phyloP scores from a whole-genome alignment of 2,113 vertebrate species.

The Corythornis madagascariensis region DNA sequence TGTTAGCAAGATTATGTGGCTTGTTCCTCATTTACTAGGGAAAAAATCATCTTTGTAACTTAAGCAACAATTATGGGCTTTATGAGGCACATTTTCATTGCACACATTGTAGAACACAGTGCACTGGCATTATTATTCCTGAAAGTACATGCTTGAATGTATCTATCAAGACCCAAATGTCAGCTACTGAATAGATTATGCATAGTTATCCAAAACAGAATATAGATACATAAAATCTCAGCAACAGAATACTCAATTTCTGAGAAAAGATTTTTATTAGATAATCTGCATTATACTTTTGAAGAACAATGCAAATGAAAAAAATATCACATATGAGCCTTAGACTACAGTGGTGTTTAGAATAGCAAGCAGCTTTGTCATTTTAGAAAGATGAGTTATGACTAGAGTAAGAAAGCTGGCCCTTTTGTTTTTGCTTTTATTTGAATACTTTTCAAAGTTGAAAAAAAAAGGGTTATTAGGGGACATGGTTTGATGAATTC shows the following conservation, averaged over 20 bases:
- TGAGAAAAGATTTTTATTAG: slow-evolving; percentile 59
- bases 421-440: slow-evolving; percentile 2
- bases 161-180: slow-evolving; percentile 70
- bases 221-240: slow-evolving; percentile 59
- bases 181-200: slow-evolving; percentile 65
- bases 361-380: slow-evolving; percentile 12
- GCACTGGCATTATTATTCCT: slow-evolving; percentile 52
- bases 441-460: not conserved
- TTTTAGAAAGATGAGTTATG: slow-evolving; percentile 1
- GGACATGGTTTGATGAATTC: not conserved
- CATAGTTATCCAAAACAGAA: slow-evolving; percentile 62
- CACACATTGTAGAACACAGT: slow-evolving; percentile 58
- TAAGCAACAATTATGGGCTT: slow-evolving; percentile 63
- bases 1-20: slow-evolving; percentile 71
- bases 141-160: slow-evolving; percentile 67
- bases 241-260: slow-evolving; percentile 53
- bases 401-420: not conserved
- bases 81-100: slow-evolving; percentile 65
- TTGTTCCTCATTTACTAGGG: slow-evolving; percentile 70
- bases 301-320: slow-evolving; percentile 37
- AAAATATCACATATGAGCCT: slow-evolving; percentile 14
- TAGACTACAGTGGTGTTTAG: not conserved
- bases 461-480: not conserved
- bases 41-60: slow-evolving; percentile 73
- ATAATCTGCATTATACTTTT: slow-evolving; percentile 40